phyloP scores from a whole-genome alignment of 2,888 invertebrate species.

The Parnassius glacialis region DNA sequence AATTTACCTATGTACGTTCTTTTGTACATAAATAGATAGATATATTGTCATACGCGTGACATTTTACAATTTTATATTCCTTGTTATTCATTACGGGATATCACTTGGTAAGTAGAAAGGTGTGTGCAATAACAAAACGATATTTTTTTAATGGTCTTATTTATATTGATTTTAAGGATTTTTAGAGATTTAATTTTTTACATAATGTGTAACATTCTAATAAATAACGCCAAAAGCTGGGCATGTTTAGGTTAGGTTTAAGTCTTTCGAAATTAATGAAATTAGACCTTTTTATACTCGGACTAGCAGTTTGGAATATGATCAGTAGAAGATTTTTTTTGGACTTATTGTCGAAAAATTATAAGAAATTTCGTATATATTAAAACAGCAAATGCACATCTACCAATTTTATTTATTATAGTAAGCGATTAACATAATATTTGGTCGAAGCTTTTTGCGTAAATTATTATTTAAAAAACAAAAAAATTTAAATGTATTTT shows the following conservation, averaged over 20 bases:
- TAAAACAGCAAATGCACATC: no score
- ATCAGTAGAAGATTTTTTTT: neutral
- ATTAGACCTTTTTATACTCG: neutral
- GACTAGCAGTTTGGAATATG: neutral
- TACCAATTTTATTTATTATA: neutral
- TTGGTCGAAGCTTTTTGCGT: no score
- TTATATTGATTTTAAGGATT: slow-evolving; percentile 1
- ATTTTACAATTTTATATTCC: slow-evolving; percentile 18
- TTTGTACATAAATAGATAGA: slow-evolving; percentile 10
- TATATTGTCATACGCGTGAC: neutral
- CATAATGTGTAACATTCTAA: neutral
- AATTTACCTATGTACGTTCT: neutral
- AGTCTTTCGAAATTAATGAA: neutral
- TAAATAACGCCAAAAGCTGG: neutral
- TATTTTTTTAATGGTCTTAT: slow-evolving; percentile 3
- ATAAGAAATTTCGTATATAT: neutral
- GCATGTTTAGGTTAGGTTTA: neutral
- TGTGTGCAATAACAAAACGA: slow-evolving; percentile 21
- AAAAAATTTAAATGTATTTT: no score
- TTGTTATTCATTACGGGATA: slow-evolving; percentile 13
- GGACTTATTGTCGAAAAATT: neutral
- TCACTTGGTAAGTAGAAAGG: slow-evolving; percentile 11
- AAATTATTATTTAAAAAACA: no score
- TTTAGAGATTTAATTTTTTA: neutral
- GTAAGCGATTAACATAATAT: neutral